These are phyloP conservation scores for Tethya wilhelma DNA, from an alignment of 37 sponge, comb jelly and placozoan genomes.

Conservation along the genomic window DNA sequence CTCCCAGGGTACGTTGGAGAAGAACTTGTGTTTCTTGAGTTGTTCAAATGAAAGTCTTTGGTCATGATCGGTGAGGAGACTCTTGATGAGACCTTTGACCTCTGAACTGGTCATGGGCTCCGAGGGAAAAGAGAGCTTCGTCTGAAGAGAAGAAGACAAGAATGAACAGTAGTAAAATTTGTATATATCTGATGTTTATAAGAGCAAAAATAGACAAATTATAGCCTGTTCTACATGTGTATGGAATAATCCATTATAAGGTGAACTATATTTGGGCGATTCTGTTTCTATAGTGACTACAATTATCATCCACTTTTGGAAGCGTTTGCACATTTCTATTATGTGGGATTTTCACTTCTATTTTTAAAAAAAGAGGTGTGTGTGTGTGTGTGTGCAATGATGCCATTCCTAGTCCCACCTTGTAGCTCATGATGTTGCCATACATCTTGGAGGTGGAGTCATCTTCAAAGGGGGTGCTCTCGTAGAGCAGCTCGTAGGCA, in stretches of 20 bases:
- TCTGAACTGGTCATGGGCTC: conserved; percentile 48
- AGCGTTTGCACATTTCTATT: too few relatives aligned
- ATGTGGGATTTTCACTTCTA: too few relatives aligned
- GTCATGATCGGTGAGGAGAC: conserved; percentile 51
- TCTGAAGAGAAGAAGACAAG: too few relatives aligned
- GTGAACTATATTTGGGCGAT: neutral
- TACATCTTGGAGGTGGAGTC: conserved; percentile 85
- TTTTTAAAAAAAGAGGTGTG: too few relatives aligned
- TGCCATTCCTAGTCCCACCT: conserved; percentile 43
- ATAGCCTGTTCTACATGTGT: too few relatives aligned
- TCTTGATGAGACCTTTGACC: conserved; percentile 56
- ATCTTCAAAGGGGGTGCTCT: conserved; percentile 90
- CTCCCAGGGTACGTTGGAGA: conserved; percentile 67
- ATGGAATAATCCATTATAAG: too few relatives aligned
- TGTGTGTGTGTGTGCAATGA: too few relatives aligned
- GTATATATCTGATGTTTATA: too few relatives aligned
- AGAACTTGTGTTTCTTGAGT: conserved; percentile 80
- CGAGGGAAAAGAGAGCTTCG: conserved; percentile 74
- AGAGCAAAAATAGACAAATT: too few relatives aligned
- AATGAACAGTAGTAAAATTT: too few relatives aligned
- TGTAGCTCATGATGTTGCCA: conserved; percentile 86
- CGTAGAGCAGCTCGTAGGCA: conserved; percentile 89
- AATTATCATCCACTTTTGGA: too few relatives aligned
- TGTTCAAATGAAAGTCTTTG: conserved; percentile 54
- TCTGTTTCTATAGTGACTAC: too few relatives aligned